Conservation (phyloP, 1,140 invertebrate genomes). For the Leguminivora glycinivorella region DNA sequence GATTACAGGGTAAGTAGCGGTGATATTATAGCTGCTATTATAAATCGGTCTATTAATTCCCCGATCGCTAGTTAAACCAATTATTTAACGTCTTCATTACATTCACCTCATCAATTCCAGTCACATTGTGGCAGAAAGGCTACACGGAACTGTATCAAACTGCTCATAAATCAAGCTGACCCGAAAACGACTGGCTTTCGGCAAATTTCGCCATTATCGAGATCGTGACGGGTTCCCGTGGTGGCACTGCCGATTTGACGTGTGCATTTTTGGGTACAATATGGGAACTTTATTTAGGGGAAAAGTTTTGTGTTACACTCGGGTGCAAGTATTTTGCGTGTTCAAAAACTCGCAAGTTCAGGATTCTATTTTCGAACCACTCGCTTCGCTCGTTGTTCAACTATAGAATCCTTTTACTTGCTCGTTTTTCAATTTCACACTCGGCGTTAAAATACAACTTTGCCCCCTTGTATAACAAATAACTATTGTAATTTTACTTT, state of each 20-base stretch:
- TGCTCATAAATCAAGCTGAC: conserved; percentile 69
- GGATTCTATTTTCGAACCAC: too few relatives aligned
- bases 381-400: too few relatives aligned
- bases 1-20: too few relatives aligned
- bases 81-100: conserved; percentile 30
- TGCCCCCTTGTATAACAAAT: too few relatives aligned
- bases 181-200: conserved; percentile 59
- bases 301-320: too few relatives aligned
- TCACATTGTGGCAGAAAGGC: conserved; percentile 45
- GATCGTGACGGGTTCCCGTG: conserved; percentile 28
- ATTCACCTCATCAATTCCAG: conserved; percentile 42
- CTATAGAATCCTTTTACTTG: too few relatives aligned
- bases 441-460: too few relatives aligned
- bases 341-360: too few relatives aligned
- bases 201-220: conserved; percentile 62
- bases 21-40: background rate
- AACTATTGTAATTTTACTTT: too few relatives aligned
- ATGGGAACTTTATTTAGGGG: too few relatives aligned
- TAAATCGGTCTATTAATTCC: background rate
- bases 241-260: background rate
- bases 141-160: conserved; percentile 66
- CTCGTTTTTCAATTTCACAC: too few relatives aligned
- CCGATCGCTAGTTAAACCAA: background rate
- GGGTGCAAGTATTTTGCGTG: too few relatives aligned
- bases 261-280: background rate